A percentile compares a stretch with the other conserved stretches of the same genome.
These are phyloP conservation scores for Drosophila fuyamai DNA, from an alignment of 1,140 invertebrate genomes.

Conservation along the genomic window DNA sequence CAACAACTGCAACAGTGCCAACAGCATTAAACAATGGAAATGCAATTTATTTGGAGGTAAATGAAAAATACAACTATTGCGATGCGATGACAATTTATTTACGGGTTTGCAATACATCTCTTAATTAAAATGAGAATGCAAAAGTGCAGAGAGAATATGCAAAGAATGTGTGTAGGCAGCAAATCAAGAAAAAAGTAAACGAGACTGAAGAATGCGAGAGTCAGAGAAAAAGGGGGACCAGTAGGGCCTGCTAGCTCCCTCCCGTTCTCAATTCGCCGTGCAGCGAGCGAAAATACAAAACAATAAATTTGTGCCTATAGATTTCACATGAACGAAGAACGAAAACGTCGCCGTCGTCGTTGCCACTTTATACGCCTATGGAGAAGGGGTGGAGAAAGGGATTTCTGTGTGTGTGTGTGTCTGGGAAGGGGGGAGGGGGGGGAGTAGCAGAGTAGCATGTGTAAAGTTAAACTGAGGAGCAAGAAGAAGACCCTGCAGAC, in stretches of 20 bases:
- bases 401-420: too few relatives aligned
- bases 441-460: constrained; percentile 29
- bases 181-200: constrained; percentile 43
- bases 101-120: constrained; percentile 48
- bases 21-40: constrained; percentile 67
- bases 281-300: constrained; percentile 69
- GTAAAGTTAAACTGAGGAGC: constrained; percentile 19
- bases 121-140: constrained; percentile 76
- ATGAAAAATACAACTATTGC: constrained; percentile 29
- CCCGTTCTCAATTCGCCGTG: constrained; percentile 22
- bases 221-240: constrained; percentile 2
- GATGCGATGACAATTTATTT: constrained; percentile 64
- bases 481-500: constrained; percentile 5
- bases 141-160: constrained; percentile 61
- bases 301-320: constrained; percentile 83
- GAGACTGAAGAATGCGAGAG: constrained; percentile 42
- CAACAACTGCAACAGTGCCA: constrained; percentile 41
- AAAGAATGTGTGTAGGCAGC: constrained; percentile 62
- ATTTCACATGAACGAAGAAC: constrained; percentile 63
- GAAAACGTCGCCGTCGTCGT: constrained; percentile 26
- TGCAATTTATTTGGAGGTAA: constrained; percentile 74
- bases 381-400: not conserved
- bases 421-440: not conserved
- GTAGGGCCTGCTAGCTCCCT: constrained; percentile 9
- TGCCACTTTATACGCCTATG: constrained; percentile 55